Conservation (phyloP, 2,888 invertebrate species). For the Papilio elwesi region DNA sequence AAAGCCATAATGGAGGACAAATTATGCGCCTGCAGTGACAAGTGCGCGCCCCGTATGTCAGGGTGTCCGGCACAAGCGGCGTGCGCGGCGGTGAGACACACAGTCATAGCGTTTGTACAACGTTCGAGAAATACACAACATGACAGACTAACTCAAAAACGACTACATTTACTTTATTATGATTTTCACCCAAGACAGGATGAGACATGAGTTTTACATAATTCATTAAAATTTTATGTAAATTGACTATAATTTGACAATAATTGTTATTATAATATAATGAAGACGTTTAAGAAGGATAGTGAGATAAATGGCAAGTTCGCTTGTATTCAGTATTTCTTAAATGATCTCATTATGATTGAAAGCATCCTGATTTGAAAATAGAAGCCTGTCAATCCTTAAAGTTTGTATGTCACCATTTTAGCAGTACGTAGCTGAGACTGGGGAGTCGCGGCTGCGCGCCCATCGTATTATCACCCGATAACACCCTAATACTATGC, state of each 20-base stretch:
- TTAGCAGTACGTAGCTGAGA: constrained; percentile 45
- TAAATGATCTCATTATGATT: too few species aligned
- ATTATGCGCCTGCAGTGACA: constrained; percentile 76
- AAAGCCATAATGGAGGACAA: constrained; percentile 78
- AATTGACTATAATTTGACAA: too few species aligned
- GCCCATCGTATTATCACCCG: constrained; percentile 70
- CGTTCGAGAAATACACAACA: background rate
- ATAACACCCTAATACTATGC: constrained; percentile 77
- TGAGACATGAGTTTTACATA: too few species aligned
- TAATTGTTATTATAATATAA: too few species aligned
- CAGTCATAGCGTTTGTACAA: constrained; percentile 39
- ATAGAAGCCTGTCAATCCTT: background rate
- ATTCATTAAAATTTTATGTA: too few species aligned
- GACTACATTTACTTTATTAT: too few species aligned
- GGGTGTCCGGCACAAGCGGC: constrained; percentile 74
- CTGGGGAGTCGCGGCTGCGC: constrained; percentile 42
- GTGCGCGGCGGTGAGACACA: constrained; percentile 53
- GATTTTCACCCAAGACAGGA: background rate
- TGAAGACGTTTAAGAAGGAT: too few species aligned
- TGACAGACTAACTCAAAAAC: too few species aligned
- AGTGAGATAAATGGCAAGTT: too few species aligned
- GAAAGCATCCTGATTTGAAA: background rate
- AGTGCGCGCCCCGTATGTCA: constrained; percentile 80
- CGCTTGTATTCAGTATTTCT: too few species aligned
- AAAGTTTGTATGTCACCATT: constrained; percentile 53